A percentile compares a stretch with the other conserved stretches of the same genome.
These are phyloP conservation scores for Parazoanthus atlanticus DNA, from an alignment of 92 coral and sea anemone species.

Conservation along the genomic window DNA sequence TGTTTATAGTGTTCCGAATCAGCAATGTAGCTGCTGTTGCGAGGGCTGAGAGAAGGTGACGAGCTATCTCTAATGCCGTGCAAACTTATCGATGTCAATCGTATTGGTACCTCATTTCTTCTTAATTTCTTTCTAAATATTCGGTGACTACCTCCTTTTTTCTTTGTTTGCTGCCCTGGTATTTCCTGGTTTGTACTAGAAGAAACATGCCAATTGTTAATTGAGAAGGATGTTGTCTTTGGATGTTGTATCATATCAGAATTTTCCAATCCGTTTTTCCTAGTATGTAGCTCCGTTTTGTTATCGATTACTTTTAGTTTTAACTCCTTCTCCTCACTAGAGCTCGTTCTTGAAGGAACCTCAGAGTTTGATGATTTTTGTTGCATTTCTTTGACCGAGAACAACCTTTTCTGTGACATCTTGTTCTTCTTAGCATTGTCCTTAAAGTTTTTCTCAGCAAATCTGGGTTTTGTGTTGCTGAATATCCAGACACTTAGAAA, in stretches of 20 bases:
- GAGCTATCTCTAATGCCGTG: not conserved
- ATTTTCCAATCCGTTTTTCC: too few relatives aligned
- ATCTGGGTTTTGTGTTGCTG: not conserved
- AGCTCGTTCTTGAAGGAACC: not conserved
- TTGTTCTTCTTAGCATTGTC: not conserved
- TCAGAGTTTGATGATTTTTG: not conserved
- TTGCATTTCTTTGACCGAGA: not conserved
- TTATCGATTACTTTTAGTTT: not conserved
- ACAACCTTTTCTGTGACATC: not conserved
- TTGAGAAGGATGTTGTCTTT: not conserved
- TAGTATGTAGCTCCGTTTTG: not conserved
- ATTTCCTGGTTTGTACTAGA: not conserved
- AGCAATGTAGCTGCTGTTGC: not conserved
- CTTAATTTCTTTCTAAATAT: not conserved
- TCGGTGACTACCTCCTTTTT: not conserved
- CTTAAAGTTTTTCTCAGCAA: not conserved
- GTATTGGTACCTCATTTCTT: not conserved
- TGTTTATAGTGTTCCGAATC: not conserved
- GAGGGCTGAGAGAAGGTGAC: constrained; percentile 13
- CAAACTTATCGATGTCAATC: not conserved
- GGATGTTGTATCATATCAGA: not conserved
- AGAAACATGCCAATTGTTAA: not conserved
- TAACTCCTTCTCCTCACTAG: too few relatives aligned
- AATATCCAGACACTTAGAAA: constrained; percentile 1
- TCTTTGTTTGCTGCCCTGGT: not conserved